These are phyloP conservation scores for Aythya fuligula DNA, from an alignment of 2,797 vertebrate species.

Conservation along the genomic window DNA sequence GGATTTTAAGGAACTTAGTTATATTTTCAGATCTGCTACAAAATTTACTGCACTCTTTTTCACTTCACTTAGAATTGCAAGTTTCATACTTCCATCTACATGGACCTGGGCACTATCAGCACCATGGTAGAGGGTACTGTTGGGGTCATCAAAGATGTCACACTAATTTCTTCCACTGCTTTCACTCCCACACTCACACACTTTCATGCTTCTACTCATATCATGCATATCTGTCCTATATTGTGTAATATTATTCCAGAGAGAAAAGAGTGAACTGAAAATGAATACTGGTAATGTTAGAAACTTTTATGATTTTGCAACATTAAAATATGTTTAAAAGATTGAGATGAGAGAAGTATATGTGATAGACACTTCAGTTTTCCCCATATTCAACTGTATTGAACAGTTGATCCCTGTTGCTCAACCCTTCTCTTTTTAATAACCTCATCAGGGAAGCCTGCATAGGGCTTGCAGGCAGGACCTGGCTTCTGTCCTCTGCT, in stretches of 20 bases:
- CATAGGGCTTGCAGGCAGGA: accelerated
- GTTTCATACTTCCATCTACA: accelerated
- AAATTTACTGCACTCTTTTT: neutral
- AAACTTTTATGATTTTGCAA: neutral
- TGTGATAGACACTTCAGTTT: neutral
- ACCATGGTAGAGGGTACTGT: neutral
- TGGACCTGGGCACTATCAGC: neutral
- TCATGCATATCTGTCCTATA: neutral
- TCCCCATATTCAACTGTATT: neutral
- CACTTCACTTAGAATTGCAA: neutral
- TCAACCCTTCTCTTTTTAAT: neutral
- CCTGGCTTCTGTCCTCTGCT: neutral
- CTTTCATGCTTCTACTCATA: too few species aligned
- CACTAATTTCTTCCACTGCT: neutral
- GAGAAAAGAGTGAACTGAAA: neutral
- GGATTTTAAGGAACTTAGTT: neutral
- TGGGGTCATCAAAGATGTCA: neutral
- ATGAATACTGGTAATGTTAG: neutral
- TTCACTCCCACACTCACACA: neutral
- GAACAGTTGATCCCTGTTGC: neutral
- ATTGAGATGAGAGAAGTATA: neutral
- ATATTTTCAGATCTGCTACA: neutral
- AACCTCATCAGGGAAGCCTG: neutral
- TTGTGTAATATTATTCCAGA: neutral
- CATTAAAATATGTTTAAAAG: neutral